Conservation (phyloP, 64 coral and sea anemone species). For the Actinia equina region DNA sequence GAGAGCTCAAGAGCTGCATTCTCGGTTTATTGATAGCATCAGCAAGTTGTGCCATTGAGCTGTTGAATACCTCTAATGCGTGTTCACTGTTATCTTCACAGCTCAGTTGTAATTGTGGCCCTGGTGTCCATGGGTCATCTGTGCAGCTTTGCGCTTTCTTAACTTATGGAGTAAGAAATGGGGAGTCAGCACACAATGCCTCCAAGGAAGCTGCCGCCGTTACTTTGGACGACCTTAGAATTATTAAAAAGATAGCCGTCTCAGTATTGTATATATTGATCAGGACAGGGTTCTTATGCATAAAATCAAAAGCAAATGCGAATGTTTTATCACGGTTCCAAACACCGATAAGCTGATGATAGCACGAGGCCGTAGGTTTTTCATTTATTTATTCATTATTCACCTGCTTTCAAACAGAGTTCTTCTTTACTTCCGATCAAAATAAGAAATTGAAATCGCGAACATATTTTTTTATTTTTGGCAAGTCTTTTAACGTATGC, state of each 20-base stretch:
- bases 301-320: too few relatives aligned
- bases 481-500: too few relatives aligned
- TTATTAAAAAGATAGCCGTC: background rate
- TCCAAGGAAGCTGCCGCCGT: constrained; percentile 13
- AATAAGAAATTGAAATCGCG: too few relatives aligned
- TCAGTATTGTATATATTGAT: too few relatives aligned
- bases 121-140: constrained; percentile 36
- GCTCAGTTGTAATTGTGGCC: background rate
- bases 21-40: constrained; percentile 15
- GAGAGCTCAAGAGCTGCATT: constrained; percentile 22
- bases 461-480: too few relatives aligned
- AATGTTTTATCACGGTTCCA: too few relatives aligned
- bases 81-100: background rate
- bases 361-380: too few relatives aligned
- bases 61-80: constrained; percentile 27
- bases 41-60: constrained; percentile 32
- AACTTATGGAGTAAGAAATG: background rate
- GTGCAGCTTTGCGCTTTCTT: background rate
- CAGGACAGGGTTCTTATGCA: too few relatives aligned
- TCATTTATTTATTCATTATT: too few relatives aligned
- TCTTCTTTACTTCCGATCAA: too few relatives aligned
- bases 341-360: too few relatives aligned
- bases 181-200: background rate
- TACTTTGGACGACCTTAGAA: constrained; percentile 13
- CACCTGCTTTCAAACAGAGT: too few relatives aligned